Percentiles rank a stretch among this genome's conserved stretches.
Conservation (phyloP, 2,113 vertebrate species). For the Pteronura brasiliensis region DNA sequence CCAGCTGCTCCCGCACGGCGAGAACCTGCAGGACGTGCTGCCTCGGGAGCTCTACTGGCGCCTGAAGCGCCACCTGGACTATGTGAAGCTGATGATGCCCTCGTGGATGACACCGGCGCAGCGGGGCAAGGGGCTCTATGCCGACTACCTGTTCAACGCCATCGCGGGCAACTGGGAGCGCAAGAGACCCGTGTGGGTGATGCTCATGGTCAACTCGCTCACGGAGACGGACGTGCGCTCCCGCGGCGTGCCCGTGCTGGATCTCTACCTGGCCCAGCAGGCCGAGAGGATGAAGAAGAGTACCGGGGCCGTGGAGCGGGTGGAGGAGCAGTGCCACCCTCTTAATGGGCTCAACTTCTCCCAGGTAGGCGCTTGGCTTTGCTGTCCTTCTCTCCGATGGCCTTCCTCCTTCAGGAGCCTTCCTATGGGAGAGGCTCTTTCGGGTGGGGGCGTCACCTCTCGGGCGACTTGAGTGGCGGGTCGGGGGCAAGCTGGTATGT, state of each 20-base stretch:
- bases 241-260: slow-evolving; percentile 93
- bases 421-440: not conserved
- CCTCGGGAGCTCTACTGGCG: slow-evolving; percentile 95
- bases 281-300: slow-evolving; percentile 93
- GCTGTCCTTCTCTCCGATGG: not conserved
- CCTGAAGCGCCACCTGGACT: slow-evolving; percentile 97
- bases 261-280: slow-evolving; percentile 96
- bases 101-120: slow-evolving; percentile 97
- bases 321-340: slow-evolving; percentile 97
- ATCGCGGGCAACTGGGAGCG: slow-evolving; percentile 99
- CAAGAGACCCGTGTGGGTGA: slow-evolving; percentile 98
- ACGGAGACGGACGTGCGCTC: slow-evolving; percentile 96
- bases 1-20: slow-evolving; percentile 95
- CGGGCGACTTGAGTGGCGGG: not conserved
- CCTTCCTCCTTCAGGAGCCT: not conserved
- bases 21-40: slow-evolving; percentile 94
- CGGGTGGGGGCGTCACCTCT: not conserved
- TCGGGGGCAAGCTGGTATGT: not conserved
- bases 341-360: slow-evolving; percentile 98
- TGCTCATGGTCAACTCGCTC: slow-evolving; percentile 99
- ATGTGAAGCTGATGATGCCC: slow-evolving; percentile 98
- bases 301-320: slow-evolving; percentile 94
- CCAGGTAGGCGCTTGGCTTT: slow-evolving; percentile 85
- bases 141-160: slow-evolving; percentile 97
- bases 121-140: slow-evolving; percentile 93